Conservation (phyloP, 2,888 invertebrate genomes). For the Sceliomorpha sp. region DNA sequence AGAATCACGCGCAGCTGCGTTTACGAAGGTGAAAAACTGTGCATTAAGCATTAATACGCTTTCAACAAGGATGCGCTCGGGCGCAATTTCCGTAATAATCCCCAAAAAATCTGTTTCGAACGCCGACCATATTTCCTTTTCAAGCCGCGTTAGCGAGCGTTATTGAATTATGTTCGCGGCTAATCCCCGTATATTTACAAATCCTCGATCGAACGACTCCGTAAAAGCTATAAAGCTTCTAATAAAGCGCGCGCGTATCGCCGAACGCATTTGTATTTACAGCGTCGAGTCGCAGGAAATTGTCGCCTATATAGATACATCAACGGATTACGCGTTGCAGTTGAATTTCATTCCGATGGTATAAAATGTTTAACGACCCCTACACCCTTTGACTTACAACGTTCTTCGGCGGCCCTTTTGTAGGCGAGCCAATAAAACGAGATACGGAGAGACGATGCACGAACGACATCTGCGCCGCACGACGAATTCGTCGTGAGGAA, state of each 20-base stretch:
- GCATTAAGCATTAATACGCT: too few relatives aligned
- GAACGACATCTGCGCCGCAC: slow-evolving; percentile 48
- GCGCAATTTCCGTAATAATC: too few relatives aligned
- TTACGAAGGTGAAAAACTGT: too few relatives aligned
- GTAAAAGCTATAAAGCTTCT: neutral
- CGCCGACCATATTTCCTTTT: too few relatives aligned
- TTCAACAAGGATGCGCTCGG: too few relatives aligned
- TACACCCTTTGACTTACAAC: slow-evolving; percentile 23
- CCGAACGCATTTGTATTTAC: slow-evolving; percentile 16
- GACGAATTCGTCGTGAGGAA: slow-evolving; percentile 53
- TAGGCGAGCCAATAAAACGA: slow-evolving; percentile 41
- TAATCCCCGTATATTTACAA: too few relatives aligned
- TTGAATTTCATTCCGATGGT: slow-evolving; percentile 41
- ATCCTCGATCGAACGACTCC: too few relatives aligned
- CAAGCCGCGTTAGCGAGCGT: too few relatives aligned
- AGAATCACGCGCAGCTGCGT: too few relatives aligned
- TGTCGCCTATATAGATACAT: slow-evolving; percentile 34
- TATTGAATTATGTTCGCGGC: too few relatives aligned
- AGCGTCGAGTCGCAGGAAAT: slow-evolving; percentile 29
- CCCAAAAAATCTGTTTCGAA: too few relatives aligned
- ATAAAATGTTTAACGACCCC: slow-evolving; percentile 33
- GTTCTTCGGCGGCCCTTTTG: slow-evolving; percentile 23
- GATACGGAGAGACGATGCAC: slow-evolving; percentile 15
- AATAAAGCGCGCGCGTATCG: slow-evolving; percentile 26
- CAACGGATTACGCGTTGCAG: slow-evolving; percentile 42